Conservation (phyloP, 2,797 vertebrate genomes). For the Diplodus sargus region DNA sequence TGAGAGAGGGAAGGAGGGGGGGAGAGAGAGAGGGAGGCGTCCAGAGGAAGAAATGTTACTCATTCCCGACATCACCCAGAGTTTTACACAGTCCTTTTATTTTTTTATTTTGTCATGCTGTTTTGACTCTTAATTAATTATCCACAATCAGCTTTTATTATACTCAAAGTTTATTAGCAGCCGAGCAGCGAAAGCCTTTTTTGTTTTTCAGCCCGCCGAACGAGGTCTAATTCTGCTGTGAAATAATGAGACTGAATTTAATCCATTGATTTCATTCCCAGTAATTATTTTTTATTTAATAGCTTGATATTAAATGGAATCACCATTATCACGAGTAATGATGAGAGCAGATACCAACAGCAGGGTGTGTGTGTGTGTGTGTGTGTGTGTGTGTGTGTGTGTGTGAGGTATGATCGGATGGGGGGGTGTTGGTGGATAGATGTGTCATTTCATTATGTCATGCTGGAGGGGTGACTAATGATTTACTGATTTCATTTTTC, state of each 20-base stretch:
- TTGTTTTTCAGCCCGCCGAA: slow-evolving; percentile 52
- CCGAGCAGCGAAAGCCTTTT: slow-evolving; percentile 34
- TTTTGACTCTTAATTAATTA: slow-evolving; percentile 64
- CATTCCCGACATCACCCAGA: slow-evolving; percentile 17
- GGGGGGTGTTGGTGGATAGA: slow-evolving; percentile 42
- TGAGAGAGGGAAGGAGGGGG: not conserved
- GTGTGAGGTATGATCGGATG: not conserved
- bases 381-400: not conserved
- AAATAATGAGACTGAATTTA: slow-evolving; percentile 74
- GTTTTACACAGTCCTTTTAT: slow-evolving; percentile 5
- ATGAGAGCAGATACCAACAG: slow-evolving; percentile 65
- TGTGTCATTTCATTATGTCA: slow-evolving; percentile 76
- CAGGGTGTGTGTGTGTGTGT: slow-evolving; percentile 40
- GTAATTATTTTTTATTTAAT: slow-evolving; percentile 82
- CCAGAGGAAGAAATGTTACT: slow-evolving; percentile 20
- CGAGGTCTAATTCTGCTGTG: slow-evolving; percentile 52
- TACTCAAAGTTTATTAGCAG: slow-evolving; percentile 48
- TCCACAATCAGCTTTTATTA: slow-evolving; percentile 56
- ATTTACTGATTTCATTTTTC: slow-evolving; percentile 81
- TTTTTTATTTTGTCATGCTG: slow-evolving; percentile 18
- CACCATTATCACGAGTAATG: slow-evolving; percentile 77
- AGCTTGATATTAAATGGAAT: slow-evolving; percentile 82
- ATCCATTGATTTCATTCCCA: slow-evolving; percentile 78
- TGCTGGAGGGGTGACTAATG: slow-evolving; percentile 77
- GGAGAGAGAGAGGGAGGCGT: not conserved